These are phyloP conservation scores for Ceraclea dissimilis DNA, from an alignment of 2,888 invertebrate genomes.

Conservation along the genomic window DNA sequence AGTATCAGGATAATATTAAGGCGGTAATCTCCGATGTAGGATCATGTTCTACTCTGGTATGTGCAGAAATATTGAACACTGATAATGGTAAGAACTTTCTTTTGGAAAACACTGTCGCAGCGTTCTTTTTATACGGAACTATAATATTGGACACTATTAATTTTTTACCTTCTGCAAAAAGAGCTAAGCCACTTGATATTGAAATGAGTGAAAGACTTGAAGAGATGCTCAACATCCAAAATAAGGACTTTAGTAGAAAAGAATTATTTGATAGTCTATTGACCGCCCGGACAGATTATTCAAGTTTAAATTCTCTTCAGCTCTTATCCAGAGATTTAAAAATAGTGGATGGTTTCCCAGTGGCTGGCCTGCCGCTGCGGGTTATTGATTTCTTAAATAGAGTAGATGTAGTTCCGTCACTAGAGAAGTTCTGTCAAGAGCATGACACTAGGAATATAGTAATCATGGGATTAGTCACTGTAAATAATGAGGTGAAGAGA, in stretches of 20 bases:
- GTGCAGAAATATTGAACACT: constrained; percentile 14
- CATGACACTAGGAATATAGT: constrained; percentile 7
- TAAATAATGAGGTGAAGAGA: constrained; percentile 10
- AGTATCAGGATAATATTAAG: constrained; percentile 27
- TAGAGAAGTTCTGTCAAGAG: constrained; percentile 12
- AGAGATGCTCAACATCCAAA: constrained; percentile 10
- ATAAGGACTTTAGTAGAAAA: constrained; percentile 9
- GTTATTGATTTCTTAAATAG: constrained; percentile 17
- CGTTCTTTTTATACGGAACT: constrained; percentile 15
- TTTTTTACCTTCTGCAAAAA: constrained; percentile 17
- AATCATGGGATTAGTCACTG: constrained; percentile 18
- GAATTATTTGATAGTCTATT: constrained; percentile 12
- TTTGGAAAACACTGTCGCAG: constrained; percentile 11
- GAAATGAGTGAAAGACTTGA: constrained; percentile 16
- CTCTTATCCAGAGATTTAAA: constrained; percentile 18
- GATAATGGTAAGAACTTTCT: constrained; percentile 9
- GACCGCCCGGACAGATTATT: constrained; percentile 18
- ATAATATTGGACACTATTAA: constrained; percentile 21
- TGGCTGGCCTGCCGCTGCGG: constrained; percentile 19
- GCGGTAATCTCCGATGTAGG: constrained; percentile 60
- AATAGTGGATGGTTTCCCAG: constrained; percentile 13
- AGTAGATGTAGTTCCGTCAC: constrained; percentile 6
- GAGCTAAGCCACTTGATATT: constrained; percentile 19
- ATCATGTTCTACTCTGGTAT: constrained; percentile 71
- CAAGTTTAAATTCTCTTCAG: constrained; percentile 17